Percentiles rank a stretch among this genome's conserved stretches.
Conservation (phyloP, 2,113 vertebrate genomes). For the Megaleporinus macrocephalus region DNA sequence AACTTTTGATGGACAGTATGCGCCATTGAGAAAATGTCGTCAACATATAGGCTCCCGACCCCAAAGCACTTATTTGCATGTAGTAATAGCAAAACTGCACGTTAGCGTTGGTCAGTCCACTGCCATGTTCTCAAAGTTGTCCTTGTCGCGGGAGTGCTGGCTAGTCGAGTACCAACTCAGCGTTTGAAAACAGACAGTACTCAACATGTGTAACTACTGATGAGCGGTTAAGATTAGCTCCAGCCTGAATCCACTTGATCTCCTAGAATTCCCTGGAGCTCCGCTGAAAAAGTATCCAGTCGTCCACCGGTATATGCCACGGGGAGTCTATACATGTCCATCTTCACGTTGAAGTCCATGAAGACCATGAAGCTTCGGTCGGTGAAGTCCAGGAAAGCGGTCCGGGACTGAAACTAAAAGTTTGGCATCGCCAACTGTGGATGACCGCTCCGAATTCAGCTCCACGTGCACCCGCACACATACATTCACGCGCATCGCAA, state of each 20-base stretch:
- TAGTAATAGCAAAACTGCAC: constrained; percentile 48
- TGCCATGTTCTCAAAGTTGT: constrained; percentile 48
- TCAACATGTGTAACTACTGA: not conserved
- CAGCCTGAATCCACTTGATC: not conserved
- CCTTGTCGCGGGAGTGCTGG: not conserved
- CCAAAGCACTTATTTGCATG: constrained; percentile 69
- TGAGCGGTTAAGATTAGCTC: not conserved
- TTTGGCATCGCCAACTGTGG: not conserved
- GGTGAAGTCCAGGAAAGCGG: constrained; percentile 30
- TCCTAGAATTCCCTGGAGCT: not conserved
- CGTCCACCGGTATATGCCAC: constrained; percentile 14
- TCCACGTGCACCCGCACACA: constrained; percentile 13
- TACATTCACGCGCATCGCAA: not conserved
- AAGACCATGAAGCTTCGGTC: constrained; percentile 7
- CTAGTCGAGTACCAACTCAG: not conserved
- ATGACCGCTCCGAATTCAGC: constrained; percentile 4
- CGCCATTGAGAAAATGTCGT: not conserved
- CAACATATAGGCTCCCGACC: constrained; percentile 38
- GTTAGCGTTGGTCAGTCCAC: constrained; percentile 57
- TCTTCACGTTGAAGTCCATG: constrained; percentile 10
- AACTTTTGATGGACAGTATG: not conserved
- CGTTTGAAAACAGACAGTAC: too few relatives aligned
- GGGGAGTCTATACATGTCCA: constrained; percentile 35
- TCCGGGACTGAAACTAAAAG: not conserved
- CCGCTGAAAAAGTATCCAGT: not conserved